These are phyloP conservation scores for Linnaemya tessellans DNA, from an alignment of 2,888 invertebrate species.

Conservation along the genomic window DNA sequence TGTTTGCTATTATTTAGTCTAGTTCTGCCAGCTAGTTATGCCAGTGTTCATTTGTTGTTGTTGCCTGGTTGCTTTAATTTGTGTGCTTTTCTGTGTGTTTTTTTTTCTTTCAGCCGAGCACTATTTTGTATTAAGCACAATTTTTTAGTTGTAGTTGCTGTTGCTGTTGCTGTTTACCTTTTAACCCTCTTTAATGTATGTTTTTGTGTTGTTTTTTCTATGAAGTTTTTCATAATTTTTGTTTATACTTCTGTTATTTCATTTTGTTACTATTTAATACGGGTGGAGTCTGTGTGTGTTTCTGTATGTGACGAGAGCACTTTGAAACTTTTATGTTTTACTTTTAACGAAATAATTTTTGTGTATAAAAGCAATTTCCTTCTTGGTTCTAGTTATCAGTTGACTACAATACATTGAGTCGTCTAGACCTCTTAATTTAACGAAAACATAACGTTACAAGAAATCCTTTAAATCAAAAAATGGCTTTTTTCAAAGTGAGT, in stretches of 20 bases:
- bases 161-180: constrained; percentile 56
- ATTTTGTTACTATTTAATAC: constrained; percentile 56
- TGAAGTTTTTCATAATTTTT: constrained; percentile 35
- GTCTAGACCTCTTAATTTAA: constrained; percentile 75
- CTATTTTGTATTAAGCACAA: constrained; percentile 45
- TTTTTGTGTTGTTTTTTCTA: constrained; percentile 16
- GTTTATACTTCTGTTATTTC: constrained; percentile 24
- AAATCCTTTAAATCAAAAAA: constrained; percentile 75
- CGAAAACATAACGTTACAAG: constrained; percentile 70
- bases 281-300: constrained; percentile 66
- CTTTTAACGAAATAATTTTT: constrained; percentile 59
- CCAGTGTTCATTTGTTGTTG: constrained; percentile 56
- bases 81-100: constrained; percentile 16
- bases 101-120: constrained; percentile 14
- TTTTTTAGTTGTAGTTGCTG: constrained; percentile 44
- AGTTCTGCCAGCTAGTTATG: constrained; percentile 67
- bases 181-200: constrained; percentile 67
- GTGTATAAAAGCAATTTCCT: constrained; percentile 83
- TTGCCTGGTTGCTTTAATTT: constrained; percentile 45
- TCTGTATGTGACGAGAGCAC: constrained; percentile 45
- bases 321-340: constrained; percentile 49
- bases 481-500: constrained; percentile 84
- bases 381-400: constrained; percentile 84
- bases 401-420: constrained; percentile 82
- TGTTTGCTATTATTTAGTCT: constrained; percentile 65